Conservation (phyloP, 2,888 invertebrate genomes). For the Hyles lineata region DNA sequence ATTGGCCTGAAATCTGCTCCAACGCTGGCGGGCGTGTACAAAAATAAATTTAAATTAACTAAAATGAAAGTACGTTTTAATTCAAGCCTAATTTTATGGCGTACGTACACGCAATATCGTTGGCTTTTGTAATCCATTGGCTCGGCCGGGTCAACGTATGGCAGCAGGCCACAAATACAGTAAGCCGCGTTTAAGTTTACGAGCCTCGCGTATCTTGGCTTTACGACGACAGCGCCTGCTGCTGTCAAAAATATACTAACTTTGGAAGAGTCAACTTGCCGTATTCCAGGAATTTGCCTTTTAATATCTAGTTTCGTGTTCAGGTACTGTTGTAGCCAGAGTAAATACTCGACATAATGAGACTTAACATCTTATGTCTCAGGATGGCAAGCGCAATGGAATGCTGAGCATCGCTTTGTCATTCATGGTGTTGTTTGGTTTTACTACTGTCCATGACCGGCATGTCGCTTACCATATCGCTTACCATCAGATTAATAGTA, state of each 20-base stretch:
- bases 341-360: too few species aligned
- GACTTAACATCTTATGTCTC: too few species aligned
- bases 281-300: background rate
- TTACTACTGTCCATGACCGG: too few species aligned
- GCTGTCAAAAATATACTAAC: constrained; percentile 44
- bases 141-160: constrained; percentile 63
- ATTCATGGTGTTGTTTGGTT: too few species aligned
- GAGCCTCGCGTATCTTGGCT: constrained; percentile 70
- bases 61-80: constrained; percentile 23
- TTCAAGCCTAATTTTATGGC: constrained; percentile 24
- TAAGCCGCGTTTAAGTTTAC: constrained; percentile 77
- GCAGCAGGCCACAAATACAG: constrained; percentile 68
- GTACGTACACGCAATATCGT: constrained; percentile 47
- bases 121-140: constrained; percentile 59
- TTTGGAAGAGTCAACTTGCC: constrained; percentile 41
- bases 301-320: background rate
- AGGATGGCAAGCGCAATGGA: too few species aligned
- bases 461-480: too few species aligned
- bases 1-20: constrained; percentile 25
- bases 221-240: constrained; percentile 73
- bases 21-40: constrained; percentile 16
- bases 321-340: too few species aligned
- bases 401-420: too few species aligned
- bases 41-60: constrained; percentile 27
- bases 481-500: too few species aligned